These are phyloP conservation scores for Barbus barbus DNA, from an alignment of 2,113 vertebrate genomes.

Conservation along the genomic window DNA sequence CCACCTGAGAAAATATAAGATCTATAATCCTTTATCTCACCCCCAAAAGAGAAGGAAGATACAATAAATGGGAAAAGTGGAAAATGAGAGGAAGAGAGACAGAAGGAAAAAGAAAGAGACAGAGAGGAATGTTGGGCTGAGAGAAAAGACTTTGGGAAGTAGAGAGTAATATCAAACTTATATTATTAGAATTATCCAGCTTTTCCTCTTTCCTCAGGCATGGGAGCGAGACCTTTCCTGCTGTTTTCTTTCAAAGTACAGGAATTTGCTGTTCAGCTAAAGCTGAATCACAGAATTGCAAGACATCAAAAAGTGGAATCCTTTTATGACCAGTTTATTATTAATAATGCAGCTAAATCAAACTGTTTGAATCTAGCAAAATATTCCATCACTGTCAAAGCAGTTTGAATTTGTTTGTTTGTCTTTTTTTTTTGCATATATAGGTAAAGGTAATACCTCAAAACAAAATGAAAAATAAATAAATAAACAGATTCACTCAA, in stretches of 20 bases:
- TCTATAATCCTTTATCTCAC: conserved; percentile 15
- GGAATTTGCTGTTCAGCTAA: too few species aligned
- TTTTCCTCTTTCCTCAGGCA: conserved; percentile 24
- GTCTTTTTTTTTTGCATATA: too few species aligned
- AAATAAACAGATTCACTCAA: too few species aligned
- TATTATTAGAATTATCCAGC: conserved; percentile 43
- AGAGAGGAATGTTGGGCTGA: neutral
- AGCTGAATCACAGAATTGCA: too few species aligned
- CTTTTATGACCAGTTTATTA: neutral
- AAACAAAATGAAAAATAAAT: too few species aligned
- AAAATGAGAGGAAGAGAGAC: neutral
- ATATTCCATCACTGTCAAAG: too few species aligned
- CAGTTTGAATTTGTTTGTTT: too few species aligned
- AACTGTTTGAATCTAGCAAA: neutral
- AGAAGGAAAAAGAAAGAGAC: neutral
- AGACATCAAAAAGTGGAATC: too few species aligned
- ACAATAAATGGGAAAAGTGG: neutral
- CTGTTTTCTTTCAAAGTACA: neutral
- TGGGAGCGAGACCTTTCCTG: neutral
- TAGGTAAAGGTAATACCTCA: too few species aligned
- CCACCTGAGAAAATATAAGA: conserved; percentile 19
- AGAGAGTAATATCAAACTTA: conserved; percentile 35
- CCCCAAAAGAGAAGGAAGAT: neutral
- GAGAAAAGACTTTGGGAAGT: conserved; percentile 29
- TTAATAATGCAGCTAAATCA: neutral